Conservation (phyloP, 1,140 invertebrate genomes). For the Spodoptera litura region DNA sequence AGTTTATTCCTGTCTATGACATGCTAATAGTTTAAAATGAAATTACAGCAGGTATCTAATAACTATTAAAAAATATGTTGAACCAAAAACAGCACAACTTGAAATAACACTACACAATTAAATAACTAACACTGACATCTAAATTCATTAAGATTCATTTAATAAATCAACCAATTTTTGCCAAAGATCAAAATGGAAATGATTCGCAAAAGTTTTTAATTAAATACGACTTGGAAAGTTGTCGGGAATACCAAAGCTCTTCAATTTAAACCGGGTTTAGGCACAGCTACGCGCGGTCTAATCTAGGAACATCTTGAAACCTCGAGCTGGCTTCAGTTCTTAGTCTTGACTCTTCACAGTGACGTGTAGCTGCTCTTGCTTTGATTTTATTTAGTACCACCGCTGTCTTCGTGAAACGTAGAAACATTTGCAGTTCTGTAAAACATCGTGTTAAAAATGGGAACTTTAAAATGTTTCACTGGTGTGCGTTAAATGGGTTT, state of each 20-base stretch:
- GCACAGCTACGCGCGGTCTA: constrained; percentile 31
- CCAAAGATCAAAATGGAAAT: constrained; percentile 35
- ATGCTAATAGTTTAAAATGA: too few relatives aligned
- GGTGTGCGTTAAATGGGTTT: too few relatives aligned
- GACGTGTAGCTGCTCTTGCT: constrained; percentile 36
- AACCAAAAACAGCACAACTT: too few relatives aligned
- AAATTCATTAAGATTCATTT: constrained; percentile 2
- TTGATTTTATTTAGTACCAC: constrained; percentile 43
- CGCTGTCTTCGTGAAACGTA: constrained; percentile 3
- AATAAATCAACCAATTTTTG: not conserved
- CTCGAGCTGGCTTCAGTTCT: constrained; percentile 9
- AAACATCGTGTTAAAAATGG: not conserved
- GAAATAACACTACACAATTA: too few relatives aligned
- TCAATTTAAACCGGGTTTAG: constrained; percentile 41
- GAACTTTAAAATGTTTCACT: too few relatives aligned
- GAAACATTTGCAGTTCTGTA: constrained; percentile 9
- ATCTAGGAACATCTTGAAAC: constrained; percentile 38
- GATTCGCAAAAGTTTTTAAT: constrained; percentile 36
- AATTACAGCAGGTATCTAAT: too few relatives aligned
- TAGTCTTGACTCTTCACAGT: constrained; percentile 33
- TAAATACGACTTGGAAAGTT: constrained; percentile 25
- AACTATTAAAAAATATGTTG: too few relatives aligned
- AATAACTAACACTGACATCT: not conserved
- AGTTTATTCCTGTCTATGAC: too few relatives aligned
- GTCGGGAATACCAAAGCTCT: constrained; percentile 40